phyloP scores from a whole-genome alignment of 2,888 invertebrate species.

The Epicampocera succincta region DNA sequence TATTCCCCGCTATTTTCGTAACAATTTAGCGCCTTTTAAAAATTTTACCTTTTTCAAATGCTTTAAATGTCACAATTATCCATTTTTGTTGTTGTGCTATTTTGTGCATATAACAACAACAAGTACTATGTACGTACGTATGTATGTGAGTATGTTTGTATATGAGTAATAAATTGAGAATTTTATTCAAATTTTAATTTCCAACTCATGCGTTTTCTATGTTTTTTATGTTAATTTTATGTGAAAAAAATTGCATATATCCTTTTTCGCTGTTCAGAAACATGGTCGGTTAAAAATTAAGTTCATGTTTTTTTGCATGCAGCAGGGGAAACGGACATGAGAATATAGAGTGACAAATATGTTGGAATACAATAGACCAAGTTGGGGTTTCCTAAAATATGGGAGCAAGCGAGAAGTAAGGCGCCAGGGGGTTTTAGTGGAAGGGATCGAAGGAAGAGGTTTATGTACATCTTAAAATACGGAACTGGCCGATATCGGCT shows the following conservation, averaged over 20 bases:
- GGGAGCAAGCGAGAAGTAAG: too few species aligned
- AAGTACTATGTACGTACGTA: too few species aligned
- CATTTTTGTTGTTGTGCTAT: too few species aligned
- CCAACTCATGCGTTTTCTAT: conserved; percentile 26
- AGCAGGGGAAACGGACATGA: conserved; percentile 37
- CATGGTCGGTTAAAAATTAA: conserved; percentile 36
- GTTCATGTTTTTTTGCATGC: conserved; percentile 33
- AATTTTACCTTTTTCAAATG: not conserved
- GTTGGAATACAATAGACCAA: not conserved
- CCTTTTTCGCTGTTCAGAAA: conserved; percentile 12
- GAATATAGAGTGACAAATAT: conserved; percentile 37
- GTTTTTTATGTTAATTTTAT: conserved; percentile 18
- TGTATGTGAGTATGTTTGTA: not conserved
- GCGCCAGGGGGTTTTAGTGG: too few species aligned
- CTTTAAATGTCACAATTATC: conserved; percentile 20
- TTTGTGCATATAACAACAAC: not conserved
- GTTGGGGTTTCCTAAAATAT: too few species aligned
- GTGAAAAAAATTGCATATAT: conserved; percentile 3
- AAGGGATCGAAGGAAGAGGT: too few species aligned
- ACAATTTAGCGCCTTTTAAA: conserved; percentile 29
- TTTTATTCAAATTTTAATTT: conserved; percentile 14
- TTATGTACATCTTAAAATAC: too few species aligned
- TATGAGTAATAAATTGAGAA: conserved; percentile 13
- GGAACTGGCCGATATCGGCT: too few species aligned
- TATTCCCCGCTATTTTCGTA: not conserved